A percentile compares a stretch with the other conserved stretches of the same genome.
Evolutionary conservation across 2,888 invertebrate genomes (phyloP).

Genomic region (Euclidia mi): DNA sequence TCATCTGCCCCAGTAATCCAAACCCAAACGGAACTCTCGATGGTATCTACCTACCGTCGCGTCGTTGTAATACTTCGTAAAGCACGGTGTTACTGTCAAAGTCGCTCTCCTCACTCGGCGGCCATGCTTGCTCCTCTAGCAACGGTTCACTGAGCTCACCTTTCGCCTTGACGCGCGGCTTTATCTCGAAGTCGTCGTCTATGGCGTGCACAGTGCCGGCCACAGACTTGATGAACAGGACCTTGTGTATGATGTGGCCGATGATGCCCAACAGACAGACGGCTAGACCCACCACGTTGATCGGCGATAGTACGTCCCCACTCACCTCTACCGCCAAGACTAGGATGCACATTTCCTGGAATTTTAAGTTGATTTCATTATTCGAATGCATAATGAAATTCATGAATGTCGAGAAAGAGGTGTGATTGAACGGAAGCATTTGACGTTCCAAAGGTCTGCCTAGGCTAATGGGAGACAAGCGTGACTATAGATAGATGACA

Average conservation of each 20-base stretch:
- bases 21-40: conserved; percentile 40
- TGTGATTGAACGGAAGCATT: too few species aligned
- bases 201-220: conserved; percentile 71
- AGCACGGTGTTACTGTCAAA: conserved; percentile 88
- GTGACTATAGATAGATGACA: too few species aligned
- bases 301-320: conserved; percentile 94
- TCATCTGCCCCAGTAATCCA: too few species aligned
- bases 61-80: conserved; percentile 88
- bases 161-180: conserved; percentile 47
- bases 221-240: conserved; percentile 74
- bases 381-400: too few species aligned
- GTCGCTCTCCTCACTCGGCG: conserved; percentile 80
- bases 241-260: conserved; percentile 95
- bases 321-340: conserved; percentile 96
- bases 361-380: too few species aligned
- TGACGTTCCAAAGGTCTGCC: too few species aligned
- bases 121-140: conserved; percentile 72
- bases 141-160: conserved; percentile 75
- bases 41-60: conserved; percentile 74
- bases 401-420: too few species aligned
- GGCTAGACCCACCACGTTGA: conserved; percentile 96
- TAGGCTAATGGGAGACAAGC: too few species aligned
- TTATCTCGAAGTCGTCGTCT: conserved; percentile 68
- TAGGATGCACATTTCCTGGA: conserved; percentile 97
- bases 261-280: conserved; percentile 97